Conservation (phyloP, 2,888 invertebrate species). For the Tipula vernalis region DNA sequence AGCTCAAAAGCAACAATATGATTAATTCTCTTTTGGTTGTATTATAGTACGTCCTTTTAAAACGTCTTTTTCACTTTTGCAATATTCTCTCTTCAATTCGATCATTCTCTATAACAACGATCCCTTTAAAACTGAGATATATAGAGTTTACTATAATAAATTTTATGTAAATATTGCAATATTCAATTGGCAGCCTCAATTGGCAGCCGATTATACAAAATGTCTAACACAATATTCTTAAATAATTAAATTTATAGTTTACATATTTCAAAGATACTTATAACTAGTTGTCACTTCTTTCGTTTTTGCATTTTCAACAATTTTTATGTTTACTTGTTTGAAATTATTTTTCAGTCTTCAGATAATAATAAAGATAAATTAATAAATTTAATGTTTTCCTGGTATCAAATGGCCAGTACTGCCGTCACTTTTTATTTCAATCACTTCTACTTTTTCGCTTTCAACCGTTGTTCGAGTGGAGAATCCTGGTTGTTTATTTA, state of each 20-base stretch:
- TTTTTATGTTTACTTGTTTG: not conserved
- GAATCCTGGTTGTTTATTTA: not conserved
- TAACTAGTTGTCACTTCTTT: not conserved
- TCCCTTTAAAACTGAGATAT: too few species aligned
- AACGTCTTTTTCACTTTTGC: too few species aligned
- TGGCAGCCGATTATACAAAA: not conserved
- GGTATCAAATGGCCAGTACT: slow-evolving; percentile 31
- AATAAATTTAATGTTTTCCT: not conserved
- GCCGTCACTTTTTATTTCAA: slow-evolving; percentile 36
- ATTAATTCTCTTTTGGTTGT: too few species aligned
- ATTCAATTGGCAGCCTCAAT: not conserved
- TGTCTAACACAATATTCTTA: not conserved
- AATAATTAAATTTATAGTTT: not conserved
- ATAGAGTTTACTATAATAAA: not conserved
- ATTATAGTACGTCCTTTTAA: too few species aligned
- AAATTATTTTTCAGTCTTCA: not conserved
- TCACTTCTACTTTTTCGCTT: slow-evolving; percentile 32
- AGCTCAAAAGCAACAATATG: too few species aligned
- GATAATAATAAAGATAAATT: not conserved
- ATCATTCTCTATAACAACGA: too few species aligned
- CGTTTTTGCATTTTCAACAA: not conserved
- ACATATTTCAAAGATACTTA: not conserved
- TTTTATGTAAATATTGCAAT: not conserved
- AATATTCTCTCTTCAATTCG: too few species aligned
- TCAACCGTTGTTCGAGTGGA: slow-evolving; percentile 26